Evolutionary conservation across 1,140 invertebrate genomes (phyloP), one percentile per base, ranked within the genome.

Genomic region (Megalopta genalis): DNA sequence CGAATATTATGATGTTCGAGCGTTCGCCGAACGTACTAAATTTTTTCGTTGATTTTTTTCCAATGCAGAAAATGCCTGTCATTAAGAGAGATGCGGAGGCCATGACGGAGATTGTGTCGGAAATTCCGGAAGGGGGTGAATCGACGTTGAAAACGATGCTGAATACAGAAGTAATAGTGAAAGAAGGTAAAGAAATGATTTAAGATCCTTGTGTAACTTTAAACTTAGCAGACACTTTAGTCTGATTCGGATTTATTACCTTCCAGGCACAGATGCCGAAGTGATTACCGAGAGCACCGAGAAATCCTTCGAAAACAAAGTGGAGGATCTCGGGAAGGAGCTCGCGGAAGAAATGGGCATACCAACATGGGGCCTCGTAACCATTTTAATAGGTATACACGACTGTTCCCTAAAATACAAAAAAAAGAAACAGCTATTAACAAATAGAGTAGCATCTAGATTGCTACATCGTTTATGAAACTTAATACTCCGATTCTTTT

Each of bases 361-460:
- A 84, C 95, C 96, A 39, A 93, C 95, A 84, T 96, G 96, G 95
- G 95, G 94, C 60, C 91, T 97, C 75, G 95, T 96, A 39, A 94
- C 95, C 79, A 96, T 97, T 88, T 93, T 96, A 84, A 95, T 96
- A 94, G 94, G 95, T 95, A 92, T 91, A 81, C 81, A 68, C 12
- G 39, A 52, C 7, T 10, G 18, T 16, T 10, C 6, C 8, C 27
- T 21, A 2, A 16, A 37, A 32, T n/a, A n/a, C n/a, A n/a, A n/a
- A n/a, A n/a, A n/a, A n/a, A n/a, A n/a, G n/a, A 8, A 21, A 39
- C 18, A 21, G 49, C 39, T 39, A 12, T 21, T 1, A 52, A 68
- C 23, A 9, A 39, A 23, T 46, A 12, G 8, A 27, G n/a, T 54
- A 66, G 37, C n/a, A 21, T 9, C n/a, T 5, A 32, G 16, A 52